Conservation (phyloP, 2,888 invertebrate genomes). For the Oscheius sp. region DNA sequence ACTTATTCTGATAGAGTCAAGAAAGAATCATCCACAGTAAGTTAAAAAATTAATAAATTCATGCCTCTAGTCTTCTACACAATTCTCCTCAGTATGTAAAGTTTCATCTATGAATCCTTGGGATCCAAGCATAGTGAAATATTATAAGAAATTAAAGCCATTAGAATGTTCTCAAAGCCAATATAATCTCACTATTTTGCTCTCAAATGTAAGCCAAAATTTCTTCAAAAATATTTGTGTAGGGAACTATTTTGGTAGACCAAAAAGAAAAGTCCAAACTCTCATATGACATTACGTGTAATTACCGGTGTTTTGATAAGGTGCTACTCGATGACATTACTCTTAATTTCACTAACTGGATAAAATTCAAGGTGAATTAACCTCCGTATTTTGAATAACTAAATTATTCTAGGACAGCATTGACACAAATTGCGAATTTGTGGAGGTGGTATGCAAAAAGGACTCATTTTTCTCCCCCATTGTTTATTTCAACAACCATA, state of each 20-base stretch:
- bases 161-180: constrained; percentile 56
- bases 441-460: constrained; percentile 53
- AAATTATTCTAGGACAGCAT: constrained; percentile 39
- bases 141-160: constrained; percentile 39
- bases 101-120: constrained; percentile 62
- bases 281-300: constrained; percentile 40
- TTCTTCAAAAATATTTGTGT: constrained; percentile 5
- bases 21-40: background rate
- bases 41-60: background rate
- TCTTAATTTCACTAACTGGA: constrained; percentile 51
- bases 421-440: constrained; percentile 52
- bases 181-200: constrained; percentile 53
- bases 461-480: constrained; percentile 40
- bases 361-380: constrained; percentile 43
- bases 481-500: constrained; percentile 61
- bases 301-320: constrained; percentile 59
- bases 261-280: constrained; percentile 31
- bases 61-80: background rate
- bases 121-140: constrained; percentile 57
- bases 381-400: no score
- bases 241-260: constrained; percentile 49
- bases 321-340: constrained; percentile 46
- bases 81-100: constrained; percentile 2
- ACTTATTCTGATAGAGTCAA: background rate
- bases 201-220: constrained; percentile 29